Evolutionary conservation across 2,888 invertebrate genomes (phyloP).

Genomic region (Zonitis immaculata): DNA sequence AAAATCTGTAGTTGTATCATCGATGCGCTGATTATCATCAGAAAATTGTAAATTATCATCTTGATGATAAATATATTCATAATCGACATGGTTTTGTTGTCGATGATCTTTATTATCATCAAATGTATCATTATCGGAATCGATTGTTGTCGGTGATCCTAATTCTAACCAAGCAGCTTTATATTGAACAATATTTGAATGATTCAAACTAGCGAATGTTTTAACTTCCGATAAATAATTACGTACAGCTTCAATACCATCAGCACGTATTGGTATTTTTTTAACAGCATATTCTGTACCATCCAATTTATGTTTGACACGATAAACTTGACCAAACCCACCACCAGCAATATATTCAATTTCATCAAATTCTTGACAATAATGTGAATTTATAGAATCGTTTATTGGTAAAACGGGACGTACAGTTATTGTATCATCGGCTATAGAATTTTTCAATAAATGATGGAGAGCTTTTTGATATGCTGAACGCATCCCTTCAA

Average conservation of each 20-base stretch:
- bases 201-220: conserved; percentile 72
- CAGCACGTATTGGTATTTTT: conserved; percentile 64
- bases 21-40: conserved; percentile 22
- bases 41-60: conserved; percentile 28
- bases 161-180: conserved; percentile 80
- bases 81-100: conserved; percentile 12
- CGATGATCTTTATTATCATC: background rate
- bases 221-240: conserved; percentile 72
- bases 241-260: conserved; percentile 59
- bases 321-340: conserved; percentile 66
- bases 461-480: conserved; percentile 64
- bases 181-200: conserved; percentile 76
- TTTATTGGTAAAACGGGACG: conserved; percentile 54
- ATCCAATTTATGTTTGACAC: conserved; percentile 70
- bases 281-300: conserved; percentile 76
- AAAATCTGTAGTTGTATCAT: conserved; percentile 37
- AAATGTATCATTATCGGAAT: conserved; percentile 16
- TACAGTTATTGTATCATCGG: conserved; percentile 51
- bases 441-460: conserved; percentile 58
- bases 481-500: conserved; percentile 64
- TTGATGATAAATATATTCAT: conserved; percentile 30
- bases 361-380: conserved; percentile 66
- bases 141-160: conserved; percentile 40
- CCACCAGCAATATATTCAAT: conserved; percentile 65
- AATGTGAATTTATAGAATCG: conserved; percentile 57